Evolutionary conservation across 2,113 vertebrate species (phyloP).

Genomic region (Mirounga angustirostris): DNA sequence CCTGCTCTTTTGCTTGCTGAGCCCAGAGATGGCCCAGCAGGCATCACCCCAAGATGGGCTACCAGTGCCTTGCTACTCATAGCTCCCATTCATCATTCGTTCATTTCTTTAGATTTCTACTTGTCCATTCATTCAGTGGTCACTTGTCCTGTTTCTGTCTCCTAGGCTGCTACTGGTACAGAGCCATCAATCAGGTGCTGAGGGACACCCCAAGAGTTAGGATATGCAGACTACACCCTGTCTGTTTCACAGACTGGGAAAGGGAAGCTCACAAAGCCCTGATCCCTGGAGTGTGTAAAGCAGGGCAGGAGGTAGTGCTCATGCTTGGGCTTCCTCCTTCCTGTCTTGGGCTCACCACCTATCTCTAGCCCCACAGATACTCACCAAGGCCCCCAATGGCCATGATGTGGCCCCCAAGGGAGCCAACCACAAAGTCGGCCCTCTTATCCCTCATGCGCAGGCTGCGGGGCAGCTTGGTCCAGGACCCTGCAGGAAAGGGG

Average conservation of each 20-base stretch:
- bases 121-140: background rate
- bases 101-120: background rate
- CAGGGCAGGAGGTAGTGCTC: background rate
- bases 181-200: background rate
- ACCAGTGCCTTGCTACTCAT: background rate
- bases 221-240: background rate
- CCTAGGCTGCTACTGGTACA: background rate
- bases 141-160: conserved; percentile 41
- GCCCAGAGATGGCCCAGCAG: background rate
- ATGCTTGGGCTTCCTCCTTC: background rate
- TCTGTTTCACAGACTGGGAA: background rate
- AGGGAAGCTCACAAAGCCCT: background rate
- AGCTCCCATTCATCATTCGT: background rate
- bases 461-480: conserved; percentile 93
- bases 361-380: conserved; percentile 1
- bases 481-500: conserved; percentile 88
- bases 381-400: conserved; percentile 96
- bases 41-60: background rate
- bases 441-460: conserved; percentile 97
- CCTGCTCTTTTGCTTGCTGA: background rate
- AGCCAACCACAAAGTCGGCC: conserved; percentile 96
- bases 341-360: background rate
- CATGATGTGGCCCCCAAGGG: conserved; percentile 94
- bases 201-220: background rate
- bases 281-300: background rate